These are phyloP conservation scores for Lasiommata megera DNA, from an alignment of 2,888 invertebrate genomes.

Conservation along the genomic window DNA sequence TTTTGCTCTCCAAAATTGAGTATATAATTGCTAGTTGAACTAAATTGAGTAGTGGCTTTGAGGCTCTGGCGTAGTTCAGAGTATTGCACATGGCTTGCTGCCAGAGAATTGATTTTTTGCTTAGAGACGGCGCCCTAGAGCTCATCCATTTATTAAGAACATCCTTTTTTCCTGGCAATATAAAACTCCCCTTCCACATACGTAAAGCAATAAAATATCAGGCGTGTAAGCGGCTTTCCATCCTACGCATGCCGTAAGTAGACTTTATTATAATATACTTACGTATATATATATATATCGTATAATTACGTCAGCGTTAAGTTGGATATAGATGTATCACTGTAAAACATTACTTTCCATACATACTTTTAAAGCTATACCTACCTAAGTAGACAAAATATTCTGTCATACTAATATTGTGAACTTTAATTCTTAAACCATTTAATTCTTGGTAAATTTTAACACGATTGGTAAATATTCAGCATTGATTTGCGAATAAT, in stretches of 20 bases:
- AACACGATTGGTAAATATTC: too few relatives aligned
- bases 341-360: too few relatives aligned
- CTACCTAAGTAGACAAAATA: too few relatives aligned
- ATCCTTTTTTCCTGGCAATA: conserved; percentile 29
- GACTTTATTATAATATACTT: conserved; percentile 19
- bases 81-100: conserved; percentile 43
- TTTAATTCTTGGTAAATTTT: too few relatives aligned
- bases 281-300: conserved; percentile 8
- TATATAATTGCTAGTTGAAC: neutral
- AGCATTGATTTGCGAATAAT: too few relatives aligned
- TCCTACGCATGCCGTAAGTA: conserved; percentile 21
- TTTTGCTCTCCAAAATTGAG: too few relatives aligned
- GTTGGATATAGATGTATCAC: neutral
- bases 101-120: conserved; percentile 60
- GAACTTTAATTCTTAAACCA: too few relatives aligned
- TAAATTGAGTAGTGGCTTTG: conserved; percentile 17
- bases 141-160: conserved; percentile 34
- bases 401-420: too few relatives aligned
- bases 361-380: too few relatives aligned
- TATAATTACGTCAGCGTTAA: conserved; percentile 2
- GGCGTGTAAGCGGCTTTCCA: conserved; percentile 24
- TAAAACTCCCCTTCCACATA: conserved; percentile 27
- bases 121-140: conserved; percentile 31
- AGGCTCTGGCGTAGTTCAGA: conserved; percentile 22
- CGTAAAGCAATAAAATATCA: conserved; percentile 28